phyloP scores from a whole-genome alignment of 2,888 invertebrate species.

The Dusona sp. region DNA sequence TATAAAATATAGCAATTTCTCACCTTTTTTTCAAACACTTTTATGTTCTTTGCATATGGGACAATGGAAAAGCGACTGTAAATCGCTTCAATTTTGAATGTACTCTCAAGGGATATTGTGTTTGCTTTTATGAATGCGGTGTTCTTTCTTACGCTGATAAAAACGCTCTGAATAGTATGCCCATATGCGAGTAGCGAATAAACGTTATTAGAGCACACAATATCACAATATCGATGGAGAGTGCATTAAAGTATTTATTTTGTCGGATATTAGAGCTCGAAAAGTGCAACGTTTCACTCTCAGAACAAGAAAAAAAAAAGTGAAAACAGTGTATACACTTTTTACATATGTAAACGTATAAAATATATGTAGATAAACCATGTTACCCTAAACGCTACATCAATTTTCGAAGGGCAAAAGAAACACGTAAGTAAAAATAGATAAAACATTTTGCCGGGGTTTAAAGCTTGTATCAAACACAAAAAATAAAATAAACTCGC shows the following conservation, averaged over 20 bases:
- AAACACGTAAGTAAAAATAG: not conserved
- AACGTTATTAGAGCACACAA: not conserved
- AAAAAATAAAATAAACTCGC: not conserved
- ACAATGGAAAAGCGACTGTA: not conserved
- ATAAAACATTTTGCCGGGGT: not conserved
- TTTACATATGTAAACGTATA: not conserved
- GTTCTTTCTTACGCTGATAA: not conserved
- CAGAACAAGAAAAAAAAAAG: too few species aligned
- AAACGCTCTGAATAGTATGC: not conserved
- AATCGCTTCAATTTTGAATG: not conserved
- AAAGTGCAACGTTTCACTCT: not conserved
- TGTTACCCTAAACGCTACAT: not conserved
- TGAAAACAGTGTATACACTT: not conserved
- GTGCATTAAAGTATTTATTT: not conserved
- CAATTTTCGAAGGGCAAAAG: not conserved
- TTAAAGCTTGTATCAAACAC: not conserved
- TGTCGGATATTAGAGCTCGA: not conserved
- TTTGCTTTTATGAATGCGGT: not conserved
- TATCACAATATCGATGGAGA: not conserved
- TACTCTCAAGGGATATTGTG: not conserved
- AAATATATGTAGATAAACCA: not conserved
- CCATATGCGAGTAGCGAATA: conserved; percentile 1
- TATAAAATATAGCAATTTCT: not conserved
- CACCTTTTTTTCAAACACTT: not conserved
- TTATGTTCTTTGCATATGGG: not conserved